These are phyloP conservation scores for Egretta garzetta DNA, from an alignment of 2,113 vertebrate species.

Conservation along the genomic window DNA sequence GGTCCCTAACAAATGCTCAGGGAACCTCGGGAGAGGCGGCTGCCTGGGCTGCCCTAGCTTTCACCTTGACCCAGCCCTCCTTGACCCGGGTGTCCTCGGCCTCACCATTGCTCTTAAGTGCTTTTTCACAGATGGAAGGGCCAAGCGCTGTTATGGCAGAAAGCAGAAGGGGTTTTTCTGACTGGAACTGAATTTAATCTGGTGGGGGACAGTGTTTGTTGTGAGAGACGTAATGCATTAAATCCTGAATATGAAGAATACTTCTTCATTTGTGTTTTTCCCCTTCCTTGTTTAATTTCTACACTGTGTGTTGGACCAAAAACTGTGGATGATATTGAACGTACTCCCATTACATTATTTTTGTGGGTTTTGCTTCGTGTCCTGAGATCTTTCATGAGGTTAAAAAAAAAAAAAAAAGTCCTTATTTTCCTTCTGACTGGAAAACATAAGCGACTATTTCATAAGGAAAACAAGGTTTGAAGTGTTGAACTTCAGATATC, in stretches of 20 bases:
- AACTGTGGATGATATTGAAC: not conserved
- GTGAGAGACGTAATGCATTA: not conserved
- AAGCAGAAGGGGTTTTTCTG: not conserved
- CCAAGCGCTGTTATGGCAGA: not conserved
- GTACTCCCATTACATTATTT: not conserved
- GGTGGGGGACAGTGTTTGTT: not conserved
- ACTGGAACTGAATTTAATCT: not conserved
- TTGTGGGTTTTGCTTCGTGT: not conserved
- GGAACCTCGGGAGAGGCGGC: not conserved
- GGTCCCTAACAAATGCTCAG: not conserved
- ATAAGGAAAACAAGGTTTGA: not conserved
- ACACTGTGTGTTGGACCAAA: not conserved
- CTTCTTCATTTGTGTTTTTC: not conserved
- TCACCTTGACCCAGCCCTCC: constrained; percentile 6
- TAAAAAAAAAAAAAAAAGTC: not conserved
- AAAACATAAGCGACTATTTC: not conserved
- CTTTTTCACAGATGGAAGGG: not conserved
- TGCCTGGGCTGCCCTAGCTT: not conserved
- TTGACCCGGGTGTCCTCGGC: not conserved
- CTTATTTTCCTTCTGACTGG: not conserved
- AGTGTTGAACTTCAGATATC: not conserved
- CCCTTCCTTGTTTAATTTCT: not conserved
- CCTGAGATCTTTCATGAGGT: not conserved
- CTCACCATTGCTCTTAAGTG: not conserved
- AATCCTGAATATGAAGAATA: not conserved